phyloP scores from a whole-genome alignment of 1,140 invertebrate species.

The Venturia canescens region DNA sequence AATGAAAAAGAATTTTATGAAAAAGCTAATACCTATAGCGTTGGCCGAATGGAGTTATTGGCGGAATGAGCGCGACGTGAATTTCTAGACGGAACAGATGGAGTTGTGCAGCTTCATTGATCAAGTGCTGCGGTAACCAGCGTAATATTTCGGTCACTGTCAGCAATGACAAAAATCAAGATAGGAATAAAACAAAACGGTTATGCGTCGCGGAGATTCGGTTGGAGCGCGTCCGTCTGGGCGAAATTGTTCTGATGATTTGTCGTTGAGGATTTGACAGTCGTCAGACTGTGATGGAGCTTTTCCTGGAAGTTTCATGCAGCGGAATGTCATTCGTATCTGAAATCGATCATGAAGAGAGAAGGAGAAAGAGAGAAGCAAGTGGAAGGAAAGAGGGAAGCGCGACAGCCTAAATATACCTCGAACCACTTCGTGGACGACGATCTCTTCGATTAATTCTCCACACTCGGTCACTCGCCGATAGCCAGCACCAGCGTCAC shows the following conservation, averaged over 20 bases:
- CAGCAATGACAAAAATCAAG: neutral
- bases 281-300: neutral
- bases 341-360: slow-evolving; percentile 32
- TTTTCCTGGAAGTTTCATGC: slow-evolving; percentile 26
- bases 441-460: neutral
- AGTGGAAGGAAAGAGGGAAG: slow-evolving; percentile 21
- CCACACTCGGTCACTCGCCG: slow-evolving; percentile 21
- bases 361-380: neutral
- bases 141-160: neutral
- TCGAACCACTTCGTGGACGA: neutral
- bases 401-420: slow-evolving; percentile 35
- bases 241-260: neutral
- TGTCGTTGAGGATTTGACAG: slow-evolving; percentile 19
- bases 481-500: slow-evolving; percentile 4
- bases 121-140: neutral
- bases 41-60: neutral
- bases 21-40: neutral
- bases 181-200: neutral
- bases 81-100: neutral
- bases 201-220: neutral
- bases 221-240: neutral
- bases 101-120: neutral
- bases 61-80: neutral
- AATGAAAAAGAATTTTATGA: neutral
- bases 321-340: slow-evolving; percentile 11